These are phyloP conservation scores for Cyphomyrus discorhynchus DNA, from an alignment of 2,113 vertebrate genomes.

Conservation along the genomic window DNA sequence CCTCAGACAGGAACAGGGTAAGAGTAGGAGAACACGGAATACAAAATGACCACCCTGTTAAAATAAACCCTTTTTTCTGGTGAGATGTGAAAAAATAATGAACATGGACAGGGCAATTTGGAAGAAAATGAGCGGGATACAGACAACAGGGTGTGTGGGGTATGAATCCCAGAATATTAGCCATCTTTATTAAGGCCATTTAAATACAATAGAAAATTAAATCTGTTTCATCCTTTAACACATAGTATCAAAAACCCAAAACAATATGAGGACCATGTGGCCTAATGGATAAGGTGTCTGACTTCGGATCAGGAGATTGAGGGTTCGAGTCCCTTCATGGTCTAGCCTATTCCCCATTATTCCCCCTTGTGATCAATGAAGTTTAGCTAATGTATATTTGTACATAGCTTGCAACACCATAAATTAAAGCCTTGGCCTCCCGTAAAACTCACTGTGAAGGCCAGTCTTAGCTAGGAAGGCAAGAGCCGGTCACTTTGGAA, in stretches of 20 bases:
- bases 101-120: background rate
- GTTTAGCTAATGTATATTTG: background rate
- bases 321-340: background rate
- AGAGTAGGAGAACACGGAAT: background rate
- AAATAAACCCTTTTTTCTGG: background rate
- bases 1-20: background rate
- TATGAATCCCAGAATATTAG: background rate
- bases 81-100: background rate
- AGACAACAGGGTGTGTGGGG: background rate
- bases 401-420: background rate
- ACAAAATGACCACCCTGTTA: background rate
- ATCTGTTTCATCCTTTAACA: background rate
- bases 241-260: background rate
- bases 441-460: background rate
- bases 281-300: background rate
- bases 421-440: background rate
- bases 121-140: background rate
- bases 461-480: background rate
- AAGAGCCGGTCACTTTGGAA: background rate
- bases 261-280: conserved; percentile 18
- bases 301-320: background rate
- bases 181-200: background rate
- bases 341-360: background rate
- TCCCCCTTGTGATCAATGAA: background rate
- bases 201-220: background rate